These are phyloP conservation scores for Callosobruchus maculatus DNA, from an alignment of 2,888 invertebrate species.

Conservation along the genomic window DNA sequence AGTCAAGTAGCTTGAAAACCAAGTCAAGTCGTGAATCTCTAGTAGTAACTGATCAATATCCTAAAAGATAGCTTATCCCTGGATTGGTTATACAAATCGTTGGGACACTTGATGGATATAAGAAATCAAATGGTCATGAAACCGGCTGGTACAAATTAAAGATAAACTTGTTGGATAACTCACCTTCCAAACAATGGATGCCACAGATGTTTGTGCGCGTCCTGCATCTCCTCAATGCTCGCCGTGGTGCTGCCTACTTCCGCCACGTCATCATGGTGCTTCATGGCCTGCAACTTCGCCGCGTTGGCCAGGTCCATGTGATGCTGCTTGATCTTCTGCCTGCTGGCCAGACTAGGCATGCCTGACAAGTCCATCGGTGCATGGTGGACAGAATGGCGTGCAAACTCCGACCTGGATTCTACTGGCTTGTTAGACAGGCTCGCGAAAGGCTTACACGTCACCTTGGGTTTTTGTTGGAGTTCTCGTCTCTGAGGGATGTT, in stretches of 20 bases:
- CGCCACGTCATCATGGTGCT: slow-evolving; percentile 53
- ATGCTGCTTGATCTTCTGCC: slow-evolving; percentile 49
- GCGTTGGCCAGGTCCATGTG: slow-evolving; percentile 47
- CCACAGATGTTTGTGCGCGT: slow-evolving; percentile 71
- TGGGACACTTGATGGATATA: too few relatives aligned
- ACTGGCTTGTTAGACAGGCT: slow-evolving; percentile 22
- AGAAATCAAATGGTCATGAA: too few relatives aligned
- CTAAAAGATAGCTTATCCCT: too few relatives aligned
- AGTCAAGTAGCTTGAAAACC: too few relatives aligned
- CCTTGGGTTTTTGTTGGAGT: slow-evolving; percentile 29
- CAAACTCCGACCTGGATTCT: neutral
- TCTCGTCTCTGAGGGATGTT: slow-evolving; percentile 37
- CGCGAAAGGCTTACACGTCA: slow-evolving; percentile 32
- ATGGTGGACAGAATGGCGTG: neutral
- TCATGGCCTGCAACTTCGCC: slow-evolving; percentile 38
- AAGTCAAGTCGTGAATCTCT: too few relatives aligned
- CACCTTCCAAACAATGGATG: slow-evolving; percentile 85
- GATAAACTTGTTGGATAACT: slow-evolving; percentile 42
- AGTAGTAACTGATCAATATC: too few relatives aligned
- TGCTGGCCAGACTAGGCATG: slow-evolving; percentile 31
- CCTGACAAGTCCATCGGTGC: slow-evolving; percentile 50
- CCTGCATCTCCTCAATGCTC: slow-evolving; percentile 56
- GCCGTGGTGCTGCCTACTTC: slow-evolving; percentile 65
- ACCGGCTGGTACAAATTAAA: neutral
- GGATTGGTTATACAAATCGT: too few relatives aligned